Evolutionary conservation across 2,888 invertebrate genomes (phyloP), one percentile per base, ranked within the genome.

Genomic region (Hydrotaea diabolus): DNA sequence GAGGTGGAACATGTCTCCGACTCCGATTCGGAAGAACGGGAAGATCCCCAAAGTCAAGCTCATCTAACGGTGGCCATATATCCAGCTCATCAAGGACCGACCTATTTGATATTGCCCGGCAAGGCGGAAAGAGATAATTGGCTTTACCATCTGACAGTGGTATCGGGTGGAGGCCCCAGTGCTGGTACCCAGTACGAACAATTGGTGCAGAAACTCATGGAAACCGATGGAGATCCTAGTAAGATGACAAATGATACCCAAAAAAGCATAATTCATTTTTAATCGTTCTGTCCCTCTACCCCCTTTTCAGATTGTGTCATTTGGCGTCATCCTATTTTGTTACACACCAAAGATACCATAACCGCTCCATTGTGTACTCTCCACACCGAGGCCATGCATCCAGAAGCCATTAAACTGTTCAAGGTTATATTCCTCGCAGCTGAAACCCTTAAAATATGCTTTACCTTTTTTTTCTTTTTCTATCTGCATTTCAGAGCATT

Each of bases 151-250:
- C 92, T 96, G 85, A 98, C 98, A 0, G 97, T 99, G 13, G 98
- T 98, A 0, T 97, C 98, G 77, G 98, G 98, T 3, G 98, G 97
- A 5, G 97, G 97, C 0, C 95, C 97, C 4, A 96, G 96, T 90
- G 97, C 96, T 57, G 99, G 98, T 72, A 98, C 99, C 0, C 98
- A 98, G 91, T 99, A 98, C 91, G 99, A 99, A 91, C 98, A 99
- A 91, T 94, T 99, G 17, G 95, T 98, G 59, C 98, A 98, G 92
- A 97, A 98, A 92, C 94, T 99, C 43, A 98, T 99, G 98, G 98
- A 98, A 92, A 97, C 97, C 53, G 98, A 98, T 89, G 98, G 98
- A 0, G 98, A 98, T 93, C 95, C 97, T 15, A 97, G 96, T 96
- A 91, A 93, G 95, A 93, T 19, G 15, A 57, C 15, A 46, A 19